Evolutionary conservation across 2,113 vertebrate species (phyloP).

Genomic region (Hiodon tergisus): DNA sequence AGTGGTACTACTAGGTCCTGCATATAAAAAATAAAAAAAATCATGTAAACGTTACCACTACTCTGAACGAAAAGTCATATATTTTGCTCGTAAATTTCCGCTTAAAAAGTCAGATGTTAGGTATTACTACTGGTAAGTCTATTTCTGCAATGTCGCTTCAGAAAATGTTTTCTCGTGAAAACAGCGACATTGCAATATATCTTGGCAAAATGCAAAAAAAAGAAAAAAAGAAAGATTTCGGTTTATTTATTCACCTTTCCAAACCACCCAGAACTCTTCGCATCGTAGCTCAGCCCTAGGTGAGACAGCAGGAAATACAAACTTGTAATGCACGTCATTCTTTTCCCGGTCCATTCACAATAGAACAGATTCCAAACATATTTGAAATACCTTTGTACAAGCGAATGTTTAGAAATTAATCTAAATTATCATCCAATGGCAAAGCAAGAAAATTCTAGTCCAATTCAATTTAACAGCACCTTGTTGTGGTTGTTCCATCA

Average conservation of each 20-base stretch:
- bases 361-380: not conserved
- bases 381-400: not conserved
- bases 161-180: not conserved
- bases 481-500: not conserved
- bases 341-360: not conserved
- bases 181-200: not conserved
- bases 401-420: too few relatives aligned
- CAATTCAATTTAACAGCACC: too few relatives aligned
- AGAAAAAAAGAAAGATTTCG: too few relatives aligned
- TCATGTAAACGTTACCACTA: too few relatives aligned
- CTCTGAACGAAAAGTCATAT: too few relatives aligned
- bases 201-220: too few relatives aligned
- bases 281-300: conserved; percentile 64
- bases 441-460: too few relatives aligned
- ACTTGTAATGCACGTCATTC: not conserved
- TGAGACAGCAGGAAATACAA: conserved; percentile 21
- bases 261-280: conserved; percentile 67
- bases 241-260: conserved; percentile 56
- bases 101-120: too few relatives aligned
- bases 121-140: not conserved
- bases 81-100: not conserved
- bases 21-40: too few relatives aligned
- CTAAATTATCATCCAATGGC: too few relatives aligned
- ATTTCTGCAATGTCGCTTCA: not conserved
- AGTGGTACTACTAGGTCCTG: too few relatives aligned